phyloP scores from a whole-genome alignment of 2,113 vertebrate genomes.

The Ginglymostoma cirratum region DNA sequence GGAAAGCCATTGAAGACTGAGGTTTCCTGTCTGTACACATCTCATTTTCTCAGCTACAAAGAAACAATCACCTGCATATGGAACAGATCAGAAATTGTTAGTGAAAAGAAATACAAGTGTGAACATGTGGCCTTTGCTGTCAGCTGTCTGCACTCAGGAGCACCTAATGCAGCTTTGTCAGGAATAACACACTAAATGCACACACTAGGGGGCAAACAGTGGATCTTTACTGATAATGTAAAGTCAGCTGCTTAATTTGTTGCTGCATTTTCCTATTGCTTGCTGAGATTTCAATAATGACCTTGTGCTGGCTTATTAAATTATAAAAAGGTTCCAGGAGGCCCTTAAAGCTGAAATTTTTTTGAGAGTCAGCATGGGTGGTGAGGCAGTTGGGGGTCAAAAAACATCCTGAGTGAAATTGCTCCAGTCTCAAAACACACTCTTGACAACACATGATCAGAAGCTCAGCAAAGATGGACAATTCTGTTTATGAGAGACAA shows the following conservation, averaged over 20 bases:
- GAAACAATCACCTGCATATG: neutral
- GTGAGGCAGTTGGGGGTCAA: too few relatives aligned
- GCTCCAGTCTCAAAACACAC: neutral
- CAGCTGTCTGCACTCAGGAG: neutral
- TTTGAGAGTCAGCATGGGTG: neutral
- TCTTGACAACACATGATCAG: neutral
- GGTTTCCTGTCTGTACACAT: neutral
- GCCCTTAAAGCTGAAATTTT: neutral
- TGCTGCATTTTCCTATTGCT: neutral
- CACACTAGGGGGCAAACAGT: neutral
- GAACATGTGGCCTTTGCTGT: neutral
- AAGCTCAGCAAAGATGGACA: neutral
- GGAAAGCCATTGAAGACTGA: neutral
- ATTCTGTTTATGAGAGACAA: neutral
- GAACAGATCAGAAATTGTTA: neutral
- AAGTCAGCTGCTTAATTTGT: neutral
- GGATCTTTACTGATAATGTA: neutral
- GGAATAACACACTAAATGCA: neutral
- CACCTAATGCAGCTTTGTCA: neutral
- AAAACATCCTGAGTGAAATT: neutral
- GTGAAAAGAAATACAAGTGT: neutral
- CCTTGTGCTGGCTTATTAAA: neutral
- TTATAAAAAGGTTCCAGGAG: neutral
- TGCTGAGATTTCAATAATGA: neutral
- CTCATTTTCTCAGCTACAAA: neutral